Conservation (phyloP, 1,140 invertebrate species). For the Zaprionus tsacasi region DNA sequence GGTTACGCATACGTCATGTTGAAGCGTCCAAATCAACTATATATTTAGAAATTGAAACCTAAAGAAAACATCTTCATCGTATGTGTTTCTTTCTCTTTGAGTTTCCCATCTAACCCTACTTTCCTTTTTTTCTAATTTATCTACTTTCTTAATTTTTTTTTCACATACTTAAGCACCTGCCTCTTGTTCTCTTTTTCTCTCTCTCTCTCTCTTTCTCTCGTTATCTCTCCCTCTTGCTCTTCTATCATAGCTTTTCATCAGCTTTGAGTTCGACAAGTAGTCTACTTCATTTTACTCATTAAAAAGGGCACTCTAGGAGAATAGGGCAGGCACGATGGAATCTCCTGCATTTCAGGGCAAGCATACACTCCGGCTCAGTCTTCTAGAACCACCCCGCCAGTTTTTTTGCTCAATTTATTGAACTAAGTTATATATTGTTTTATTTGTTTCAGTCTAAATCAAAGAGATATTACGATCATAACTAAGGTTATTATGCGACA, state of each 20-base stretch:
- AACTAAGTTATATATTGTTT: too few species aligned
- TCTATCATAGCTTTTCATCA: background rate
- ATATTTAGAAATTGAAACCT: too few species aligned
- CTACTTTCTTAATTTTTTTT: background rate
- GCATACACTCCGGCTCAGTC: background rate
- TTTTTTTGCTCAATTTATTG: background rate
- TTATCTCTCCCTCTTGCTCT: background rate
- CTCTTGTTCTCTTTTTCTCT: background rate
- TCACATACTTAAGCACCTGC: constrained; percentile 15
- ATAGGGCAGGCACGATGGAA: constrained; percentile 46
- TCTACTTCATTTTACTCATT: constrained; percentile 71
- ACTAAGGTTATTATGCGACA: too few species aligned
- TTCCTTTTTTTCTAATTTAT: background rate
- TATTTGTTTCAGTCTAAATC: too few species aligned
- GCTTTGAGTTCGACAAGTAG: constrained; percentile 45
- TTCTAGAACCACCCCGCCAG: background rate
- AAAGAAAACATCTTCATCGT: too few species aligned
- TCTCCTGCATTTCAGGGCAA: constrained; percentile 41
- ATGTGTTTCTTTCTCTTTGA: too few species aligned
- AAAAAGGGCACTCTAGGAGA: constrained; percentile 48
- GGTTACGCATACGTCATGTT: too few species aligned
- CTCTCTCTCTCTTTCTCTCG: too few species aligned
- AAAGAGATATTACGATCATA: too few species aligned
- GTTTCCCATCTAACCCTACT: too few species aligned
- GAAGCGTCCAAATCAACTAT: too few species aligned